phyloP scores from a whole-genome alignment of 2,797 vertebrate species.

The Alca torda region DNA sequence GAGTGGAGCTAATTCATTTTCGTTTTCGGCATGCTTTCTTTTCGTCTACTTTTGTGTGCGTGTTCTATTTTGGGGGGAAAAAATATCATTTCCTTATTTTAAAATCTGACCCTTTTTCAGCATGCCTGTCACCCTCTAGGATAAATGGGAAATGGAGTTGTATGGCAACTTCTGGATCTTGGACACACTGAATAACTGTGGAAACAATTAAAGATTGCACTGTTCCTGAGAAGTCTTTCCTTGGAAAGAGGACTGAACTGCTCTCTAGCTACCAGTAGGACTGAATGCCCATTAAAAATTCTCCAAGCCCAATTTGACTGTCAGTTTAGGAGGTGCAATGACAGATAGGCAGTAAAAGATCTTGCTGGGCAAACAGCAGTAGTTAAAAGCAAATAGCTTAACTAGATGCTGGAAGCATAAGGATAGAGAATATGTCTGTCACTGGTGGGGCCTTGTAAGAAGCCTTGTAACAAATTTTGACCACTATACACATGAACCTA shows the following conservation, averaged over 20 bases:
- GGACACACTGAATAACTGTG: neutral
- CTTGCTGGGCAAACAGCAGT: neutral
- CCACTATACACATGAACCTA: neutral
- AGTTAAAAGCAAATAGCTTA: neutral
- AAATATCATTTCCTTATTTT: neutral
- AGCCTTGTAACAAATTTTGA: neutral
- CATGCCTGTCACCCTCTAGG: neutral
- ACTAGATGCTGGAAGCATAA: neutral
- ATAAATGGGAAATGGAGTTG: neutral
- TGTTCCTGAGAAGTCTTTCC: neutral
- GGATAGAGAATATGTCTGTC: neutral
- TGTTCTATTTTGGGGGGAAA: neutral
- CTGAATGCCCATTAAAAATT: neutral
- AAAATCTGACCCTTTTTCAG: constrained; percentile 17
- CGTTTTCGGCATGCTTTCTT: neutral
- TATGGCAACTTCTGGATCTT: neutral
- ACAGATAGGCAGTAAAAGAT: neutral
- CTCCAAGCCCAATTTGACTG: neutral
- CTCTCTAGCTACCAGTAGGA: neutral
- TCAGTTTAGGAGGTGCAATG: neutral
- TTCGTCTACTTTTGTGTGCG: neutral
- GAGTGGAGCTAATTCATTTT: constrained; percentile 26
- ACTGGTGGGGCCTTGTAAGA: neutral
- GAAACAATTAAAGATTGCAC: constrained; percentile 5
- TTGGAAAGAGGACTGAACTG: neutral